Percentiles rank a stretch among this genome's conserved stretches.
phyloP scores from a whole-genome alignment of 1,140 invertebrate species.

The Tetraneura akinire region DNA sequence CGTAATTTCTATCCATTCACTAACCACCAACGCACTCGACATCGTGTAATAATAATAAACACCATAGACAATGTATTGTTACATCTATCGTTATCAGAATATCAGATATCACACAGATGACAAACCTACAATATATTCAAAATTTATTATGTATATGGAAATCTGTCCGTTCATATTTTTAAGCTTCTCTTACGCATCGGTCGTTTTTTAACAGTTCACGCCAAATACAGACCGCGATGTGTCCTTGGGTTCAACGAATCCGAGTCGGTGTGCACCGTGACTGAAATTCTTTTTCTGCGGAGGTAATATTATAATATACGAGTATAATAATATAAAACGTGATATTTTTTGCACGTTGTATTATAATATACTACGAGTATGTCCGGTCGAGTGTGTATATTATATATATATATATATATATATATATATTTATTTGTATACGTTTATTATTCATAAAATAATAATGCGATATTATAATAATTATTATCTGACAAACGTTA shows the following conservation, averaged over 20 bases:
- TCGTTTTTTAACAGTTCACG: background rate
- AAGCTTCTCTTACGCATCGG: background rate
- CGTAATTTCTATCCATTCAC: background rate
- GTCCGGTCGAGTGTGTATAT: too few species aligned
- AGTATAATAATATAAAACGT: too few species aligned
- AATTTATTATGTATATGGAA: too few species aligned
- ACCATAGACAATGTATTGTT: background rate
- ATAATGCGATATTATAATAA: too few species aligned
- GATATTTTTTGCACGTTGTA: too few species aligned
- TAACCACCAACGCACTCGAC: background rate
- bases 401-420: too few species aligned
- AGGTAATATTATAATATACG: background rate
- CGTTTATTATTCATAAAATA: background rate
- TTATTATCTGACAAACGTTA: background rate
- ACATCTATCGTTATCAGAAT: background rate
- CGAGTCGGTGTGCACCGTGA: background rate
- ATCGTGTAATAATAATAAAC: background rate
- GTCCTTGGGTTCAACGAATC: conserved; percentile 31
- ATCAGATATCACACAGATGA: background rate
- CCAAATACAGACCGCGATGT: background rate
- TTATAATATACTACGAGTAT: too few species aligned
- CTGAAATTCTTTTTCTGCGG: background rate
- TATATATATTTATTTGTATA: too few species aligned
- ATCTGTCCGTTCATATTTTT: background rate
- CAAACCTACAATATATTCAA: background rate